Percentiles rank a stretch among this genome's conserved stretches.
phyloP scores from a whole-genome alignment of 1,140 invertebrate genomes.

The Temnothorax longispinosus region DNA sequence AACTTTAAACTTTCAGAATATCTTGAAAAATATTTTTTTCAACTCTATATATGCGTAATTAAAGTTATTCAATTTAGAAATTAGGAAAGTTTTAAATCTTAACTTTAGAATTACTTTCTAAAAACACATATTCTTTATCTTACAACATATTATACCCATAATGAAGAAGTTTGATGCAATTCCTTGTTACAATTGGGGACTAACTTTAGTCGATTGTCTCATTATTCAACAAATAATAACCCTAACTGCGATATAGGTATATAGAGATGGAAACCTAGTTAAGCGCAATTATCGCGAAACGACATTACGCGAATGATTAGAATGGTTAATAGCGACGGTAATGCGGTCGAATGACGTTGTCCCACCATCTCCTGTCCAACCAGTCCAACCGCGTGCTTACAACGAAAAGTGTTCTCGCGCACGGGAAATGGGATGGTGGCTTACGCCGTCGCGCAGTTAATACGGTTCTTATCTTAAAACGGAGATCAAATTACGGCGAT shows the following conservation, averaged over 20 bases:
- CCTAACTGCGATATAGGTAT: background rate
- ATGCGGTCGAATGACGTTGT: conserved; percentile 12
- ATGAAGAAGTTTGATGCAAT: background rate
- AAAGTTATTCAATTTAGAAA: too few relatives aligned
- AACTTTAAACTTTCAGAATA: background rate
- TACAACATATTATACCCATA: background rate
- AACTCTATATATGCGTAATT: background rate
- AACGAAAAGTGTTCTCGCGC: conserved; percentile 28
- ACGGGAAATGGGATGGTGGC: background rate
- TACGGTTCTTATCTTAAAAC: conserved; percentile 52
- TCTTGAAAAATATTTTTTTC: background rate
- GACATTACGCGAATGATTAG: conserved; percentile 24
- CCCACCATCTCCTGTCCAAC: background rate
- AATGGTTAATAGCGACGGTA: conserved; percentile 27
- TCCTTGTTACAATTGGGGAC: background rate
- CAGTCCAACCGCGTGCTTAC: background rate
- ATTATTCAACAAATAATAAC: background rate
- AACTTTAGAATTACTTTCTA: background rate
- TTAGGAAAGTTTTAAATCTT: too few relatives aligned
- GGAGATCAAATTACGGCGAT: conserved; percentile 53
- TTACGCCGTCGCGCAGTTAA: conserved; percentile 43
- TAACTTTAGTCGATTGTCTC: background rate
- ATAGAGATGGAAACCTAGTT: background rate
- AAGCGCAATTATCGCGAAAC: background rate
- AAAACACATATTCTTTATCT: background rate